Conservation (phyloP, 2,113 vertebrate species). For the Protobothrops mucrosquamatus region DNA sequence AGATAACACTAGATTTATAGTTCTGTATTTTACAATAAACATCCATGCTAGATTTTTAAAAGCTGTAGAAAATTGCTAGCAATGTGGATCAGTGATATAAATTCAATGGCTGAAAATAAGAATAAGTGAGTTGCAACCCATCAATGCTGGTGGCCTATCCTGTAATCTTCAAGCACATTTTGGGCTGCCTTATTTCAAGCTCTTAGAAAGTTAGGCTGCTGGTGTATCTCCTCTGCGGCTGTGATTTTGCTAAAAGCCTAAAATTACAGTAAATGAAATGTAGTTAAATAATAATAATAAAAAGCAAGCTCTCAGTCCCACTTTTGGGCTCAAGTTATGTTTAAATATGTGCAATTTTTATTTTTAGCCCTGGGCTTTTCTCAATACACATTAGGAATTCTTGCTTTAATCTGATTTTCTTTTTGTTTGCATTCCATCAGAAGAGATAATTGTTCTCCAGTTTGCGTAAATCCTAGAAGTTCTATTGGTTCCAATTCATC, state of each 20-base stretch:
- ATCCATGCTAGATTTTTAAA: background rate
- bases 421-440: conserved; percentile 62
- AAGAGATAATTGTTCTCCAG: conserved; percentile 51
- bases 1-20: background rate
- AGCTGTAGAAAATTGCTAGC: background rate
- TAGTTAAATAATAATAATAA: background rate
- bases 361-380: conserved; percentile 62
- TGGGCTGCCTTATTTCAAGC: conserved; percentile 31
- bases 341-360: conserved; percentile 42
- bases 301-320: conserved; percentile 3
- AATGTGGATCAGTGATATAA: conserved; percentile 11
- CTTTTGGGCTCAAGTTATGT: background rate
- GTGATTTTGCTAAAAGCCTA: conserved; percentile 39
- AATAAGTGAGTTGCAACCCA: conserved; percentile 2
- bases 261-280: conserved; percentile 28
- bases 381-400: conserved; percentile 38
- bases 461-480: conserved; percentile 45
- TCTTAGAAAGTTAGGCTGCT: background rate
- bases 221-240: conserved; percentile 16
- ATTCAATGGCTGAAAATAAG: conserved; percentile 21
- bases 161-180: conserved; percentile 9
- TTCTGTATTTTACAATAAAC: background rate
- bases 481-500: background rate
- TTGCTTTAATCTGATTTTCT: conserved; percentile 56
- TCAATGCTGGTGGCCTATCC: conserved; percentile 21